Evolutionary conservation across 2,797 vertebrate genomes (phyloP).

Genomic region (Alfaro cultratus): DNA sequence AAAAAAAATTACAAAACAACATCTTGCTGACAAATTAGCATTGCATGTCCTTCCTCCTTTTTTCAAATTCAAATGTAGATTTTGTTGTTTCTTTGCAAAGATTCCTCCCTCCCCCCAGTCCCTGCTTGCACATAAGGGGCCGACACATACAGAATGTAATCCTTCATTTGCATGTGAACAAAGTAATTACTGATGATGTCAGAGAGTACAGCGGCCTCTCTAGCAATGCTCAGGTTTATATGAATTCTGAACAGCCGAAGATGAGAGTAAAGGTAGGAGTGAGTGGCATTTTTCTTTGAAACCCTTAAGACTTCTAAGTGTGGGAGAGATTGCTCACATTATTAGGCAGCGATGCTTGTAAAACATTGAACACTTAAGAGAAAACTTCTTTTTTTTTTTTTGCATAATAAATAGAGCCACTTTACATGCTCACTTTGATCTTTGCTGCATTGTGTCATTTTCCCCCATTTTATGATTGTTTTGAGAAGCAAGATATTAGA

Average conservation of each 20-base stretch:
- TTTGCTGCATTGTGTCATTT: conserved; percentile 35
- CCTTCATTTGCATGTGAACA: conserved; percentile 74
- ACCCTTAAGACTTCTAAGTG: conserved; percentile 47
- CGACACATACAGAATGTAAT: conserved; percentile 61
- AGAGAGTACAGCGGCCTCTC: conserved; percentile 54
- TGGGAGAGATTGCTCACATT: conserved; percentile 53
- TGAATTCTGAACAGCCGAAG: conserved; percentile 45
- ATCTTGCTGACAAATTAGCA: conserved; percentile 64
- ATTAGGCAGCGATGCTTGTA: conserved; percentile 48
- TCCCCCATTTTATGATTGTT: conserved; percentile 37
- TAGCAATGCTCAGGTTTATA: conserved; percentile 41
- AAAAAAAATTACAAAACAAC: conserved; percentile 21
- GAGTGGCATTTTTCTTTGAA: conserved; percentile 40
- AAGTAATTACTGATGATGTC: conserved; percentile 63
- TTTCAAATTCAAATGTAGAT: conserved; percentile 51
- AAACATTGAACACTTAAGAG: conserved; percentile 42
- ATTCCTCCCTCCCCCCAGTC: conserved; percentile 45
- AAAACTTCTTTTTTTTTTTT: conserved; percentile 36
- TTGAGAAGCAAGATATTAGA: conserved; percentile 38
- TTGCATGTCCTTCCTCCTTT: conserved; percentile 75
- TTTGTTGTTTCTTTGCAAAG: conserved; percentile 64
- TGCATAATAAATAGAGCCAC: conserved; percentile 48
- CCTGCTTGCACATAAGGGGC: conserved; percentile 73
- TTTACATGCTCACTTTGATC: conserved; percentile 42
- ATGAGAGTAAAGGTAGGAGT: conserved; percentile 49